Conservation (phyloP, 2,797 vertebrate species). For the Notamacropus eugenii region DNA sequence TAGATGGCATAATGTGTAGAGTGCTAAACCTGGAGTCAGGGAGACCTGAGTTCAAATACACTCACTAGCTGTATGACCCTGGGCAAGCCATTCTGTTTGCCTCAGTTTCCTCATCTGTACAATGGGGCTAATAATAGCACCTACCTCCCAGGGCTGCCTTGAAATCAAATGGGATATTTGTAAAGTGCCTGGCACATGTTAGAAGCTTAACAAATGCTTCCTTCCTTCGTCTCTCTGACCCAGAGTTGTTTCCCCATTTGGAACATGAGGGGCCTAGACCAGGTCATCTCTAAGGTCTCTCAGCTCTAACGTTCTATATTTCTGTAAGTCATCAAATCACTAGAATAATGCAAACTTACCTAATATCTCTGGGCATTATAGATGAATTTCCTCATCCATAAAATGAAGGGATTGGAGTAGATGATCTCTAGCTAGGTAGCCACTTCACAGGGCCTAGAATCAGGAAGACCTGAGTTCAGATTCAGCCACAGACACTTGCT, state of each 20-base stretch:
- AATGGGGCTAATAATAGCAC: not conserved
- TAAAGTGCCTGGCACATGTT: not conserved
- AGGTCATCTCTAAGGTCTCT: not conserved
- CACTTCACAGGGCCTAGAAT: not conserved
- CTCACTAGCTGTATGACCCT: not conserved
- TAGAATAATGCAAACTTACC: not conserved
- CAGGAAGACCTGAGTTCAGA: not conserved
- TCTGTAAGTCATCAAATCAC: not conserved
- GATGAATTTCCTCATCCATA: not conserved
- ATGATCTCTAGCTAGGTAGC: not conserved
- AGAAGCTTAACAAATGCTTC: not conserved
- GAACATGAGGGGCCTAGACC: not conserved
- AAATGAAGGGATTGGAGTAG: not conserved
- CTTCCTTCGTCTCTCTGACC: not conserved
- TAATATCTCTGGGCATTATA: not conserved
- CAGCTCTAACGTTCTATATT: not conserved
- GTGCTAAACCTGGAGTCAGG: not conserved
- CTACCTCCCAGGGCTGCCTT: no score
- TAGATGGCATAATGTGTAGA: not conserved
- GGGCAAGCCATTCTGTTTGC: not conserved
- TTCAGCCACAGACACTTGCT: not conserved
- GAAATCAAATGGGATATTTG: not conserved
- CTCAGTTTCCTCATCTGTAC: not conserved
- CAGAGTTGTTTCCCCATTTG: not conserved
- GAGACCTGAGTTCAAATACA: not conserved